Evolutionary conservation across 2,888 invertebrate species (phyloP).

Genomic region (Trisateles emortualis): DNA sequence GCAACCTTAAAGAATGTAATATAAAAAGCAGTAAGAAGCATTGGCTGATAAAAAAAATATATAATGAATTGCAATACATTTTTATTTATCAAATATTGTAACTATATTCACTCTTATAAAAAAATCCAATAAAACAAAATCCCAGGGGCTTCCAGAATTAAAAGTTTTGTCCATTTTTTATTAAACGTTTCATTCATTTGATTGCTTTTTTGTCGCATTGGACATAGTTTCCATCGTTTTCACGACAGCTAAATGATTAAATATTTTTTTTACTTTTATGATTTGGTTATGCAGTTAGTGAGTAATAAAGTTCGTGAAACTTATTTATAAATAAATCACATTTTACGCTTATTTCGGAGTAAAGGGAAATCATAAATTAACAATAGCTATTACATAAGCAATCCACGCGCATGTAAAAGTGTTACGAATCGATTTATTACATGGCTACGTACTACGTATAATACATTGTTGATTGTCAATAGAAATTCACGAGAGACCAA

Average conservation of each 20-base stretch:
- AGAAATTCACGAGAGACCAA: constrained; percentile 39
- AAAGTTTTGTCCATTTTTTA: constrained; percentile 1
- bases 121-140: constrained; percentile 12
- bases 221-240: background rate
- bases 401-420: constrained; percentile 28
- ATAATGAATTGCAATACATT: too few species aligned
- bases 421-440: constrained; percentile 41
- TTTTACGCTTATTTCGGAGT: constrained; percentile 9
- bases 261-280: background rate
- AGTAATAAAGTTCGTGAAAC: background rate
- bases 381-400: constrained; percentile 28
- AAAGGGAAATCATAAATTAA: constrained; percentile 27
- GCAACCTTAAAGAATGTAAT: too few species aligned
- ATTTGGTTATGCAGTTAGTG: background rate
- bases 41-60: too few species aligned
- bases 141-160: background rate
- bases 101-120: constrained; percentile 5
- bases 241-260: background rate
- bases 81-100: background rate
- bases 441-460: constrained; percentile 17
- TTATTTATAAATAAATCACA: constrained; percentile 11
- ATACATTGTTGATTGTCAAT: constrained; percentile 37
- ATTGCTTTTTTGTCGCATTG: constrained; percentile 10
- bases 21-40: too few species aligned
- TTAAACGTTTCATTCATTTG: constrained; percentile 3